Evolutionary conservation across 2,888 invertebrate species (phyloP).

Genomic region (Elysia crispata): DNA sequence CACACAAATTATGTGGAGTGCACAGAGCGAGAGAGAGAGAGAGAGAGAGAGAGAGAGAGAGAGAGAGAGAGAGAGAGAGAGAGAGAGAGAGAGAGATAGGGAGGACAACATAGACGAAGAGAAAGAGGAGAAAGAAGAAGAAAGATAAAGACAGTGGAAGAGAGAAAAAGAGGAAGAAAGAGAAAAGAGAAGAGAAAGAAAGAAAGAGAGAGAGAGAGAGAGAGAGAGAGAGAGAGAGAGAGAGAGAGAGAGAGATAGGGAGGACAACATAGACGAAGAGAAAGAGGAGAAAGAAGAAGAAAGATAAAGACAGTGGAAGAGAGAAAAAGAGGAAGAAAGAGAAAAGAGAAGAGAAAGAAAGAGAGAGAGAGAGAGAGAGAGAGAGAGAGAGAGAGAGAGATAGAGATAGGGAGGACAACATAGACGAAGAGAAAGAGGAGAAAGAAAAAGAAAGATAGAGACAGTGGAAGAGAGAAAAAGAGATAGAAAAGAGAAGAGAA

Average conservation of each 20-base stretch:
- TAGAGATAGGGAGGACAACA: neutral
- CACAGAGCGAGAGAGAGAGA: conserved; percentile 21
- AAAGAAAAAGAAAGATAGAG: neutral
- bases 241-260: neutral
- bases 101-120: neutral
- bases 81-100: neutral
- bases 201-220: conserved; percentile 24
- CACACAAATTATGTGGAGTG: too few species aligned
- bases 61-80: conserved; percentile 16
- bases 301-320: neutral
- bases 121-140: neutral
- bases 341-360: neutral
- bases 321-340: conserved; percentile 24
- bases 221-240: conserved; percentile 22
- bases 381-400: conserved; percentile 21
- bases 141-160: neutral
- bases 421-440: neutral
- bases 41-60: conserved; percentile 25
- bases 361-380: conserved; percentile 31
- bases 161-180: conserved; percentile 22
- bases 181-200: neutral
- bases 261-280: neutral
- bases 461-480: neutral
- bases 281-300: neutral
- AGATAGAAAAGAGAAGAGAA: too few species aligned